phyloP scores from a whole-genome alignment of 1,140 invertebrate species.

The Brachionus koreanus region DNA sequence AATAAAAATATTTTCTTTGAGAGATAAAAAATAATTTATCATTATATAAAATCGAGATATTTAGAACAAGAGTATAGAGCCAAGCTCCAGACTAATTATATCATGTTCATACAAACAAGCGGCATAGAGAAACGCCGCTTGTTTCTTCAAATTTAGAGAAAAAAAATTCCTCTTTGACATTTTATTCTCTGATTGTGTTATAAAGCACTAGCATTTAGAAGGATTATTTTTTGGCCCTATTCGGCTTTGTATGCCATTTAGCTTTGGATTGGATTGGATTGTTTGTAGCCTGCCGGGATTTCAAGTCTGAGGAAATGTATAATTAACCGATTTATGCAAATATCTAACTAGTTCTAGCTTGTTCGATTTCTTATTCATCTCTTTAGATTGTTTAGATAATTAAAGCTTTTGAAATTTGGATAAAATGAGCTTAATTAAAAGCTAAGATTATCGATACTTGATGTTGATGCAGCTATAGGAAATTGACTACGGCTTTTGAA shows the following conservation, averaged over 20 bases:
- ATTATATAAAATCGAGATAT: neutral
- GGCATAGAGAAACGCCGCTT: neutral
- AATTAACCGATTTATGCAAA: neutral
- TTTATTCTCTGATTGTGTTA: neutral
- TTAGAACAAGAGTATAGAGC: neutral
- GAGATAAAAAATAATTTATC: conserved; percentile 3
- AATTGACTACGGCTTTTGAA: too few species aligned
- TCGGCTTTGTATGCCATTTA: neutral
- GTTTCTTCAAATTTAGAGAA: neutral
- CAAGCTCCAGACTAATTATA: neutral
- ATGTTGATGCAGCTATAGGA: too few species aligned
- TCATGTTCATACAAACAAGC: neutral
- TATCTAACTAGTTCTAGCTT: neutral
- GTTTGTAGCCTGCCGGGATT: neutral
- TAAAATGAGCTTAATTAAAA: neutral
- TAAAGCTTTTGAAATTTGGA: neutral
- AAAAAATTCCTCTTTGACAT: neutral
- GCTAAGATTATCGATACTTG: neutral
- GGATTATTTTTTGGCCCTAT: neutral
- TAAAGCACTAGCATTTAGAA: neutral
- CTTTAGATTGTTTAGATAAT: neutral
- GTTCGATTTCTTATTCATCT: neutral
- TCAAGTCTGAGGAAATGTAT: neutral
- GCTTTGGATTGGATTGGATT: neutral
- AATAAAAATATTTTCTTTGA: neutral